Percentiles rank a stretch among this genome's conserved stretches.
phyloP scores from a whole-genome alignment of 2,888 invertebrate species.

The Metallyticus violacea region DNA sequence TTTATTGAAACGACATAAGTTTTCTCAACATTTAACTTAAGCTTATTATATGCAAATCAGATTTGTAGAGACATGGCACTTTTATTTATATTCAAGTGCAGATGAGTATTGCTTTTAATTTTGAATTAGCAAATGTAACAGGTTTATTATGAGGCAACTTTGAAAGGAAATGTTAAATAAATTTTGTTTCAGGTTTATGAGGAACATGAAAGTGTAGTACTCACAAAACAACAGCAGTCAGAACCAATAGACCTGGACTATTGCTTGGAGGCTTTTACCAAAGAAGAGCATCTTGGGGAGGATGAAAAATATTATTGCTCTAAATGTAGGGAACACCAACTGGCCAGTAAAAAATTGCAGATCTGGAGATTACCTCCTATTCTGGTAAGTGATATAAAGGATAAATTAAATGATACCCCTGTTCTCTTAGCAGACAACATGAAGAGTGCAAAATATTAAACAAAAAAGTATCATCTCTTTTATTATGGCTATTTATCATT shows the following conservation, averaged over 20 bases:
- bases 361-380: conserved; percentile 90
- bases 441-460: no score
- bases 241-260: conserved; percentile 81
- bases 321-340: conserved; percentile 76
- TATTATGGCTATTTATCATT: no score
- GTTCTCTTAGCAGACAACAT: neutral
- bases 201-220: conserved; percentile 72
- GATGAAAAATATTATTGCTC: conserved; percentile 85
- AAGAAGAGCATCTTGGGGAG: conserved; percentile 72
- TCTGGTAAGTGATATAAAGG: conserved; percentile 56
- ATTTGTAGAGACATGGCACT: no score
- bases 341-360: conserved; percentile 86
- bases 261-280: conserved; percentile 85
- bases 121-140: no score
- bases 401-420: neutral
- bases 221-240: conserved; percentile 67
- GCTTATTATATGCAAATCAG: no score
- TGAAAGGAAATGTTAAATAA: neutral
- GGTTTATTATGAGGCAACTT: no score
- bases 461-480: no score
- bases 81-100: no score
- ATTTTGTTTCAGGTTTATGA: conserved; percentile 59
- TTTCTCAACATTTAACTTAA: no score
- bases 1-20: no score
- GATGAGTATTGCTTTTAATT: no score